Evolutionary conservation across 2,888 invertebrate species (phyloP).

Genomic region (Fragum whitleyi): DNA sequence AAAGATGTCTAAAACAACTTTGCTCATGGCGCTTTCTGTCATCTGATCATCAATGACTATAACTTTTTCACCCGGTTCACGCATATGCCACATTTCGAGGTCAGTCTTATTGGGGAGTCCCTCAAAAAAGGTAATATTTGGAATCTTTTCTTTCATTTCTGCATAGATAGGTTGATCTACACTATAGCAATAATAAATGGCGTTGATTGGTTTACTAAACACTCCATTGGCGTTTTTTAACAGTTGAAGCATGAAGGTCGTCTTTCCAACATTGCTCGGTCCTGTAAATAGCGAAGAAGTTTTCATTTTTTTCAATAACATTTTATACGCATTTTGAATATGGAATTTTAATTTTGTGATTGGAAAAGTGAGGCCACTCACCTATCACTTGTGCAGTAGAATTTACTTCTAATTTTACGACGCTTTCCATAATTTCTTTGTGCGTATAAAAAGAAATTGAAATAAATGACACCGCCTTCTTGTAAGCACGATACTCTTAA

Average conservation of each 20-base stretch:
- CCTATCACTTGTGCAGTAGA: slow-evolving; percentile 53
- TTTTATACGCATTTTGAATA: slow-evolving; percentile 1
- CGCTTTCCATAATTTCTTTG: slow-evolving; percentile 43
- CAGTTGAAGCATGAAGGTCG: slow-evolving; percentile 47
- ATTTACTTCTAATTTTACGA: slow-evolving; percentile 37
- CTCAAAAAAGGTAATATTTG: slow-evolving; percentile 46
- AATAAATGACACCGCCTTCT: neutral
- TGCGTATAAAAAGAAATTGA: slow-evolving; percentile 6
- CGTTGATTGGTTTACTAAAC: slow-evolving; percentile 49
- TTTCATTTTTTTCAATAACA: slow-evolving; percentile 4
- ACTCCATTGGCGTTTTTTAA: slow-evolving; percentile 48
- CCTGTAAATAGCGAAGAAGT: slow-evolving; percentile 26
- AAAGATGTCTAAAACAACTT: slow-evolving; percentile 55
- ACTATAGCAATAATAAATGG: slow-evolving; percentile 52
- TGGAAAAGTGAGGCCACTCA: slow-evolving; percentile 17
- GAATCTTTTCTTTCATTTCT: slow-evolving; percentile 55
- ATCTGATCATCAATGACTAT: slow-evolving; percentile 57
- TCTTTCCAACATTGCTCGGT: slow-evolving; percentile 52
- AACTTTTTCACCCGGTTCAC: slow-evolving; percentile 44
- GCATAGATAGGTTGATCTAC: slow-evolving; percentile 62
- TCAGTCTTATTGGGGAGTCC: slow-evolving; percentile 46
- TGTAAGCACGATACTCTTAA: neutral
- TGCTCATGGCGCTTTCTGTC: slow-evolving; percentile 39
- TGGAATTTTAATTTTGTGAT: neutral
- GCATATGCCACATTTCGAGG: slow-evolving; percentile 50